These are phyloP conservation scores for Onychomys arenicola DNA, from an alignment of 2,797 vertebrate species.

Conservation along the genomic window DNA sequence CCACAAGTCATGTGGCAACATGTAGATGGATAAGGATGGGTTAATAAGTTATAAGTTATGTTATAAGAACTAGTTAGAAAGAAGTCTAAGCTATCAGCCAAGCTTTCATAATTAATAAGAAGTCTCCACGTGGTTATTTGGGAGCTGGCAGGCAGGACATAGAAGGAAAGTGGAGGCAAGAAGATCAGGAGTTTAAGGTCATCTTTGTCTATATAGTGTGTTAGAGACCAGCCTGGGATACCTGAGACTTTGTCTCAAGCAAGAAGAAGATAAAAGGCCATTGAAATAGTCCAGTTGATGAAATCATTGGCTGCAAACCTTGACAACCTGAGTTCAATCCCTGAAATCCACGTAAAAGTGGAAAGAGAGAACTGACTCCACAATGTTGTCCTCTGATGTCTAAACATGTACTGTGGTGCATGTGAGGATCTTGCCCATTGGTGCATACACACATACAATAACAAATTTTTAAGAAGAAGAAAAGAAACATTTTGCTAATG, in stretches of 20 bases:
- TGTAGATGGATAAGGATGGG: no score
- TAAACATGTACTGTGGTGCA: background rate
- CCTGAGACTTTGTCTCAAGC: background rate
- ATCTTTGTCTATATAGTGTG: background rate
- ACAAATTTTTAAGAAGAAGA: background rate
- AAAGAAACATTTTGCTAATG: background rate
- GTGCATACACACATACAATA: background rate
- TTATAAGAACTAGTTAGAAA: no score
- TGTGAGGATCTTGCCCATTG: no score
- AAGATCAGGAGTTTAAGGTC: background rate
- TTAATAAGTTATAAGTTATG: no score
- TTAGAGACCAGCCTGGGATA: background rate
- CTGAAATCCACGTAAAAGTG: no score
- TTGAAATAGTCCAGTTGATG: background rate
- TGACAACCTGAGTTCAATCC: background rate
- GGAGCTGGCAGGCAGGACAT: no score
- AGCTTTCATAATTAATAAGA: no score
- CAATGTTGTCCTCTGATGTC: background rate
- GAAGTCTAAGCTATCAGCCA: no score
- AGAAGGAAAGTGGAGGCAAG: background rate
- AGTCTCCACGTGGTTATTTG: no score
- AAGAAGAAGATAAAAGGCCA: background rate
- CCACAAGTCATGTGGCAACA: no score
- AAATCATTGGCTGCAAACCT: background rate
- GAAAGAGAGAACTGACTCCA: background rate